Base-by-base conservation (phyloP, 2,113 vertebrate genomes). In the Circaetus gallicus region DNA sequence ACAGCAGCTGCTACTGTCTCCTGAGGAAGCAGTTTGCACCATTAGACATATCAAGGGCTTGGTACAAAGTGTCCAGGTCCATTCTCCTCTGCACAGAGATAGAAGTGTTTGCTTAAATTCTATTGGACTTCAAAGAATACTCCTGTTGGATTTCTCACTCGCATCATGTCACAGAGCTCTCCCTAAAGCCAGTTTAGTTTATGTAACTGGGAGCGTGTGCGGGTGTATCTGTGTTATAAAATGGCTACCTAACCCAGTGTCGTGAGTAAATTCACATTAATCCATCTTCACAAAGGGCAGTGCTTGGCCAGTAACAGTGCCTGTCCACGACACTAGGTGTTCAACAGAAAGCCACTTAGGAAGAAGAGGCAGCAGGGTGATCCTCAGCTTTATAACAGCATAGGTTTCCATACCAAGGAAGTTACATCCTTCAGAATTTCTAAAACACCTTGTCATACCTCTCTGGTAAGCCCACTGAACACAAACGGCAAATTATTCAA, bases 291-390 rank as follows among this genome's bases (percentile, higher is more conserved):
- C 26, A 8, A 22, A 47, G n/a, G 16, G 19, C 34, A 32, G 32
- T 6, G 38, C 38, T 24, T 21, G 56, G 43, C 42, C 16, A 18
- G 19, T 2, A 26, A 18, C 47, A 21, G 40, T 1, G 10, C 26
- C n/a, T 13, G 38, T 7, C 59, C 20, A 1, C 59, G 32, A 2
- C 55, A 3, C 8, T 0, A 8, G 13, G 36, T 2, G 17, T 7
- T 6, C 53, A 45, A 19, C n/a, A 26, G n/a, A 36, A 55, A 40
- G 20, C 42, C 42, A 5, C 26, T 2, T 1, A 0, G 29, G 34
- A 61, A 38, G 34, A 34, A 36, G 4, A 7, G 63, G 55, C 47
- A 70, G 18, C 22, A 7, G 36, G 73, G 36, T 13, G 32, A 45
- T 31, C 59, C 34, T 47, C 5, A 15, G 21, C 38, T 78, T 72